phyloP scores from a whole-genome alignment of 2,113 vertebrate genomes.

The Marmota flaviventris region DNA sequence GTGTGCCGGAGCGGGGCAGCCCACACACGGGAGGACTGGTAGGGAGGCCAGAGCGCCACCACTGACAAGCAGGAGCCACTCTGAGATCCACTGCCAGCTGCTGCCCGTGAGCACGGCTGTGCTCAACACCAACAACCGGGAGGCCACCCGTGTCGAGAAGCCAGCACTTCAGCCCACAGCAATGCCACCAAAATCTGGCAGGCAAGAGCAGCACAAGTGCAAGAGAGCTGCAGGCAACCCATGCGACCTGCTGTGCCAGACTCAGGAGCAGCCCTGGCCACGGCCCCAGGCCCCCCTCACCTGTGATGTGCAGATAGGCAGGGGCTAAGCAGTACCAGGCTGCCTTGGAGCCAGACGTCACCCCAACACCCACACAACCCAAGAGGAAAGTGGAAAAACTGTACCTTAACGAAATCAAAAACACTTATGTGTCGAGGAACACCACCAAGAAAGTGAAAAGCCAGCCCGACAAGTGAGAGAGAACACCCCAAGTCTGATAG shows the following conservation, averaged over 20 bases:
- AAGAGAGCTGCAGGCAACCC: not conserved
- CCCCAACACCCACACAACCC: too few species aligned
- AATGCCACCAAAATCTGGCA: not conserved
- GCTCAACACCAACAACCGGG: rapidly evolving
- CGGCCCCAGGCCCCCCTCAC: not conserved
- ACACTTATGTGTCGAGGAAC: not conserved
- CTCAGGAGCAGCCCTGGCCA: not conserved
- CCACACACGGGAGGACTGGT: rapidly evolving
- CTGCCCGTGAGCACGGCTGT: rapidly evolving
- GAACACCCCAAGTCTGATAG: not conserved
- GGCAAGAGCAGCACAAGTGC: not conserved
- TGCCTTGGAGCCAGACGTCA: not conserved
- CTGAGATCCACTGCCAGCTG: not conserved
- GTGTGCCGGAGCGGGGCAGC: too few species aligned
- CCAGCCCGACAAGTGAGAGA: not conserved
- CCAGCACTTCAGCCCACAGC: too few species aligned
- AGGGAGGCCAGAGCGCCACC: not conserved
- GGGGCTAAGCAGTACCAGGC: not conserved
- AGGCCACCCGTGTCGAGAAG: rapidly evolving
- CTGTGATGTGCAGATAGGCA: too few species aligned
- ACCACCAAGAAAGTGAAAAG: not conserved
- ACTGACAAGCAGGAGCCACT: rapidly evolving
- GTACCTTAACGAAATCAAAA: not conserved
- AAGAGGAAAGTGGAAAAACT: not conserved
- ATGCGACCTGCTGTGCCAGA: not conserved